Evolutionary conservation across 1,140 invertebrate species (phyloP).

Genomic region (Wiebesia pumilae): DNA sequence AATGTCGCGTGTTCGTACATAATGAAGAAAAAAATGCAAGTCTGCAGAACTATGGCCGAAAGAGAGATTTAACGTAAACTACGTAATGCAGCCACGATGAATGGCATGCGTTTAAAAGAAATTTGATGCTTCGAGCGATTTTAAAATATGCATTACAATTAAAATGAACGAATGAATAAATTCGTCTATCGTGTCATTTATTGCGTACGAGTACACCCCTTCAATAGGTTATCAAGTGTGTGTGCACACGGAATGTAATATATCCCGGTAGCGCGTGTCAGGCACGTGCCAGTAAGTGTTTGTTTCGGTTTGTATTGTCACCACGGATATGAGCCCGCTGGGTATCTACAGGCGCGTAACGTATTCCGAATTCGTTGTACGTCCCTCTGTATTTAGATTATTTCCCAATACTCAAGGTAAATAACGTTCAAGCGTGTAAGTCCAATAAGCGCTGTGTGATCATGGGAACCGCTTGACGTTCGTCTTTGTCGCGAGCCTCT

Average conservation of each 20-base stretch:
- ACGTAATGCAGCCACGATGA: background rate
- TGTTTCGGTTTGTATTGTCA: conserved; percentile 76
- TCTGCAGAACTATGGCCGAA: no score
- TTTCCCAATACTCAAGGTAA: conserved; percentile 53
- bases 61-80: no score
- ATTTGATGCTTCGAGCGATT: background rate
- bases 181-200: conserved; percentile 22
- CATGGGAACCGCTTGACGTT: conserved; percentile 48
- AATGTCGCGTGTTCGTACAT: no score
- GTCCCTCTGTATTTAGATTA: conserved; percentile 53
- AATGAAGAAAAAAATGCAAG: no score
- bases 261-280: conserved; percentile 71
- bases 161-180: conserved; percentile 42
- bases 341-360: conserved; percentile 51
- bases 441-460: conserved; percentile 2
- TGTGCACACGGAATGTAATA: conserved; percentile 75
- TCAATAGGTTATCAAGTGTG: conserved; percentile 72
- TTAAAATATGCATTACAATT: background rate
- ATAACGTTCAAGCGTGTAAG: conserved; percentile 49
- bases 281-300: conserved; percentile 74
- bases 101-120: background rate
- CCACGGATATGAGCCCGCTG: conserved; percentile 68
- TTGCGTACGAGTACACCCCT: conserved; percentile 56
- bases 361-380: conserved; percentile 27
- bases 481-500: background rate